Conservation (phyloP, 2,888 invertebrate genomes). For the Alloplasta piceator region DNA sequence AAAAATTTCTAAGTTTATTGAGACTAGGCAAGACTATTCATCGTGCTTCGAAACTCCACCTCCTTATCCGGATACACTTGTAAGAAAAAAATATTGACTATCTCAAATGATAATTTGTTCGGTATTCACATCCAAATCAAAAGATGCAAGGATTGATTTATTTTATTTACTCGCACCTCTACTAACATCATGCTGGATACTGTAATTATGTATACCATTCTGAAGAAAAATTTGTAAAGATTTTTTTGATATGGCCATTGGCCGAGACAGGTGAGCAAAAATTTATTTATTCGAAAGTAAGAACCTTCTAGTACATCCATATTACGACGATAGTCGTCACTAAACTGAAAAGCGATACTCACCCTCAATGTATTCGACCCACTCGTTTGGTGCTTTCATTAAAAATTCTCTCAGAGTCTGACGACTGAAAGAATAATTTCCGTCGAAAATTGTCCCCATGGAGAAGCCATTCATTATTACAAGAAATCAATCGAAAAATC, state of each 20-base stretch:
- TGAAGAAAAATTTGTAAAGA: slow-evolving; percentile 40
- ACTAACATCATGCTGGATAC: slow-evolving; percentile 36
- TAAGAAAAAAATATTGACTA: no score
- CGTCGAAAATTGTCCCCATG: background rate
- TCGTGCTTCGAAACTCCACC: no score
- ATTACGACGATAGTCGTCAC: background rate
- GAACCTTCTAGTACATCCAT: slow-evolving; percentile 60
- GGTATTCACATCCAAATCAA: background rate
- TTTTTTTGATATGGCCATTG: slow-evolving; percentile 58
- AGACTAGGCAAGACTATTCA: no score
- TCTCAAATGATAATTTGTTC: background rate
- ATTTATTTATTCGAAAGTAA: slow-evolving; percentile 57
- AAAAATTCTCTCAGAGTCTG: slow-evolving; percentile 37
- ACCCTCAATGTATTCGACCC: background rate
- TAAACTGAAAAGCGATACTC: slow-evolving; percentile 22
- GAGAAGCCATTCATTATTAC: no score
- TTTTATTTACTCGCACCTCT: slow-evolving; percentile 19
- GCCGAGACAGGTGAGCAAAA: slow-evolving; percentile 54
- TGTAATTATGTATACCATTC: slow-evolving; percentile 5
- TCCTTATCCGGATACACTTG: no score
- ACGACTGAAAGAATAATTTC: slow-evolving; percentile 44
- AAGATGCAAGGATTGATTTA: no score
- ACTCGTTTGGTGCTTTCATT: slow-evolving; percentile 21
- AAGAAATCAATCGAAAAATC: slow-evolving; percentile 16
- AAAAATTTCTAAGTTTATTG: no score